Base-by-base conservation (phyloP, 1,140 invertebrate species). In the Leptonema lineaticorne region DNA sequence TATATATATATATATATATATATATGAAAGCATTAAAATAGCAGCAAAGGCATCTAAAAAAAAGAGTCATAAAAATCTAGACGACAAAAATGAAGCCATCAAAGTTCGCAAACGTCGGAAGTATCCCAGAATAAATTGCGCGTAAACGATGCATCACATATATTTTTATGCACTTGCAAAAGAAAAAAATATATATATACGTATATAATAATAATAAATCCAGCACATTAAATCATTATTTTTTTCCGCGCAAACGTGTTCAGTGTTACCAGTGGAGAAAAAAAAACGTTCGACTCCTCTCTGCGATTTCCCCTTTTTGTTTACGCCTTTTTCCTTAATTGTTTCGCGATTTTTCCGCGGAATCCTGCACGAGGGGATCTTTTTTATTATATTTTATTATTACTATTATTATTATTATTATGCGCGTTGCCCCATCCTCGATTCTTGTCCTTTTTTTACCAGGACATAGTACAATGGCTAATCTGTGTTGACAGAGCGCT, bases 271-370 rank as follows among this genome's bases (percentile, higher is more conserved):
- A 20, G 22, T 9, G 26, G n/a, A 58, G 11, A 58, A 58, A 58
- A 58, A 29, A 26, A 26, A 18, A 30, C 24, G 26, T 58, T 26
- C 58, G 58, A 30, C 9, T 11, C 3, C 53, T 4, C 26, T 29
- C 64, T 63, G 27, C 65, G 69, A 6, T 16, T 71, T 48, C 41
- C 71, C 71, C 71, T 68, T 48, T 69, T 72, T 72, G 70, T 73
- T 73, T 73, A 73, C 71, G 71, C 71, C 71, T 73, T 73, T 72
- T 70, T 70, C 53, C 68, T 73, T 73, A 73, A 73, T 73, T 73
- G 71, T 68, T 65, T 33, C 68, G 71, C 53, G 71, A 73, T 73
- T 72, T 73, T 68, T 69, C 24, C 65, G 67, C 64, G 60, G 63
- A 67, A 66, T n/a, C 29, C 26, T 46, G 28, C 46, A 8, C 37